Evolutionary conservation across 2,113 vertebrate genomes (phyloP), one percentile per base, ranked within the genome.

Genomic region (Taurulus bubalis): DNA sequence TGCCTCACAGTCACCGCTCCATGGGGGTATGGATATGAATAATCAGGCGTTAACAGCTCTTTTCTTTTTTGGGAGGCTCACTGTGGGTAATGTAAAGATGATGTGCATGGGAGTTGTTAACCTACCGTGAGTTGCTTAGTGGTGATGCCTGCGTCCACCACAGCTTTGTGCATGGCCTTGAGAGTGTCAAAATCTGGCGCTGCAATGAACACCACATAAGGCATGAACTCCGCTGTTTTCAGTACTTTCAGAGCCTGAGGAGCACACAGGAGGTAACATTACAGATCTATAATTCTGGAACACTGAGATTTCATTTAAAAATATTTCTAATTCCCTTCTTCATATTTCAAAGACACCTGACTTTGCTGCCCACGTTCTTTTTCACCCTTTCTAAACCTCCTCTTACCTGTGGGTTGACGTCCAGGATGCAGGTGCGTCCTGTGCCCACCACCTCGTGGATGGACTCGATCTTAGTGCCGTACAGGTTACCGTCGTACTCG

Each of bases 401-500:
- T 75, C 49, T 74, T 83, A 99, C 98, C 95, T 99, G 98, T 40
- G 98, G 98, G 91, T 99, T 99, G 79, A 99, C 97, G 0, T 99
- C 98, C 90, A 99, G 95, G 91, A 99, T 99, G 91, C 98, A 99
- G 62, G 97, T 98, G 74, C 97, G 94, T 81, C 98, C 97, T 0
- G 96, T 96, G 75, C 95, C 93, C 84, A 99, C 97, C 88, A 99
- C 98, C 90, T 98, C 96, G 42, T 98, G 97, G 86, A 99, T 98
- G 86, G 98, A 99, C 81, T 98, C 96, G 1, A 99, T 99, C 93
- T 98, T 99, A 36, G 98, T 99, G 84, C 98, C 98, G 49, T 99
- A 99, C 71, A 99, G 96, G 92, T 99, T 99, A 51, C 97, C 97
- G 82, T 99, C 98, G 10, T 99, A 99, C 81, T 99, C 98, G 6